These are phyloP conservation scores for Psittacula derbiana DNA, from an alignment of 2,797 vertebrate genomes.

Conservation along the genomic window DNA sequence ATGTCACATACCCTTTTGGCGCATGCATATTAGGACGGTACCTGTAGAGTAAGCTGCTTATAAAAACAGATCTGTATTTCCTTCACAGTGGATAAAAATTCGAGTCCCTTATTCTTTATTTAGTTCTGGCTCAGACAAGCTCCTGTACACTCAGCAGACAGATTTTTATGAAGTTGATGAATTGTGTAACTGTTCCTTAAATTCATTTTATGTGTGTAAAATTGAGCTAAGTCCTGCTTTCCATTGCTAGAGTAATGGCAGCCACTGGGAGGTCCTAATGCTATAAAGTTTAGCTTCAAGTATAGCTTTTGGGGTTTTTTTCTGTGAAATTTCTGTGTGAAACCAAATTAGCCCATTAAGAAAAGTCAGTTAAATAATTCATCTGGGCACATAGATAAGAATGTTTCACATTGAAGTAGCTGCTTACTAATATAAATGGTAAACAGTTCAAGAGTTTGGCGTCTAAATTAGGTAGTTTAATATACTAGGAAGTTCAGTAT, in stretches of 20 bases:
- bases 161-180: neutral
- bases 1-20: neutral
- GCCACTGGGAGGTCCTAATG: neutral
- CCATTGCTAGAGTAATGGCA: neutral
- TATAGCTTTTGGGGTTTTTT: neutral
- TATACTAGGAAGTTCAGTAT: neutral
- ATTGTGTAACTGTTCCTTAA: neutral
- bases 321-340: neutral
- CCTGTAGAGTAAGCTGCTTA: neutral
- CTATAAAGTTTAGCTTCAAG: neutral
- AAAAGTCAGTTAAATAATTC: neutral
- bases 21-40: neutral
- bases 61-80: neutral
- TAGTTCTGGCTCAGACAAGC: neutral
- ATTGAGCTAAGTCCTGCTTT: neutral
- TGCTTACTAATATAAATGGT: neutral
- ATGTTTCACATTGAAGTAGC: neutral
- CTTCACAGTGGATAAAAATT: neutral
- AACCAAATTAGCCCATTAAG: neutral
- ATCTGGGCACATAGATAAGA: neutral
- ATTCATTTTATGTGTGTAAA: neutral
- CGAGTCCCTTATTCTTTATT: neutral
- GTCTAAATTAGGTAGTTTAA: neutral
- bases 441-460: neutral
- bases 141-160: neutral